Conservation (phyloP, 2,888 invertebrate genomes). For the Cerastis rubricosa region DNA sequence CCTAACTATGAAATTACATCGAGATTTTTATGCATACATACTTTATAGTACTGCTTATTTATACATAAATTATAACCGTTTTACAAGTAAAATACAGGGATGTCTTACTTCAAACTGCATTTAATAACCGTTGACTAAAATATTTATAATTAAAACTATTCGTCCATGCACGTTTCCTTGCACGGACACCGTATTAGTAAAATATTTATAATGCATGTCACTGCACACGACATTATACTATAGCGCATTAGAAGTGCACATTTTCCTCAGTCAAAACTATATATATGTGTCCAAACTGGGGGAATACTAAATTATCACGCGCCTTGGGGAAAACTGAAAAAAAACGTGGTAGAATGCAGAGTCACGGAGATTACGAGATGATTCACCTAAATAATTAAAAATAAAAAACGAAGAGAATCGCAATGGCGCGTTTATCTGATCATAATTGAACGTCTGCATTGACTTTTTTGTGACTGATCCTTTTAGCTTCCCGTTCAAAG, state of each 20-base stretch:
- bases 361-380: slow-evolving; percentile 22
- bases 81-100: not conserved
- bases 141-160: slow-evolving; percentile 21
- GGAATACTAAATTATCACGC: slow-evolving; percentile 21
- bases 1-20: slow-evolving; percentile 20
- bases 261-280: slow-evolving; percentile 19
- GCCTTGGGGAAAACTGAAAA: slow-evolving; percentile 10
- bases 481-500: slow-evolving; percentile 18
- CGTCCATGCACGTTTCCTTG: slow-evolving; percentile 4
- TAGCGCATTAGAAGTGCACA: not conserved
- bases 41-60: not conserved
- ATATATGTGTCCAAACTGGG: slow-evolving; percentile 1
- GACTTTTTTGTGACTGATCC: not conserved
- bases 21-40: slow-evolving; percentile 12
- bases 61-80: slow-evolving; percentile 10
- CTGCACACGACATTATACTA: not conserved
- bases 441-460: not conserved
- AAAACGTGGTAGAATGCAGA: slow-evolving; percentile 3
- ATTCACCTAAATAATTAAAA: slow-evolving; percentile 5
- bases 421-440: not conserved
- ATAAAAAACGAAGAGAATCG: too few relatives aligned
- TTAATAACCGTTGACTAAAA: slow-evolving; percentile 10
- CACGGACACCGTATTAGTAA: slow-evolving; percentile 5
- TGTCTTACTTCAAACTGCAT: slow-evolving; percentile 5
- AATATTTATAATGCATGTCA: slow-evolving; percentile 23